Base-by-base conservation (phyloP, 1,140 invertebrate species). In the Palaemon carinicauda region DNA sequence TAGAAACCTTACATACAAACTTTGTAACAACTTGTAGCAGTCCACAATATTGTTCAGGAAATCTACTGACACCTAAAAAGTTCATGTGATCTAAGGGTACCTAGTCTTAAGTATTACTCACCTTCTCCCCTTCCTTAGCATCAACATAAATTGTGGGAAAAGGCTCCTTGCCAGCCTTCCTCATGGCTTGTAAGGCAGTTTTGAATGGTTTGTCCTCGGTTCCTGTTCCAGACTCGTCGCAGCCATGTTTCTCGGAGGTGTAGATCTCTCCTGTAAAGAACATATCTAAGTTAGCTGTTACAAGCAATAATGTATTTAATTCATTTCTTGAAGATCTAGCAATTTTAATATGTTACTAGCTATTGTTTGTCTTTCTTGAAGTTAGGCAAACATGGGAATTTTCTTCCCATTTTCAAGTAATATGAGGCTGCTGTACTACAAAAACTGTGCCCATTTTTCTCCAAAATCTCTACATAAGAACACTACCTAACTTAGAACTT, bases 121-220 rank as follows among this genome's bases (percentile, higher is more conserved):
- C 92, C 91, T 90, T 91, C 90, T 92, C 92, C 71, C 95, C 94
- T 88, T 96, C 94, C 92, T 97, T 97, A 10, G 94, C 93, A 91
- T 99, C 97, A 65, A 96, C 96, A 91, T 96, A 97, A 88, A 99
- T 98, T 3, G 93, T 92, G 3, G 97, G 92, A 96, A 98, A 88
- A 94, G 97, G 93, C 91, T 98, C 97, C 89, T 96, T 95, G 0
- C 94, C 95, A 54, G 94, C 95, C 91, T 95, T 93, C 87, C 94
- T 93, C 96, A 99, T 96, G 0, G 98, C 98, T 92, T 95, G 94
- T 21, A 98, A 90, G 80, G 99, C 94, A 12, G 97, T 98, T 93
- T 99, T 99, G 89, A 97, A 97, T 0, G 98, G 98, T 50, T 96
- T 97, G 17, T 91, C 91, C 91, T 96, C 94, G 17, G 95, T 93